Base-by-base conservation (phyloP, 2,888 invertebrate genomes). In the Bimastos eiseni region DNA sequence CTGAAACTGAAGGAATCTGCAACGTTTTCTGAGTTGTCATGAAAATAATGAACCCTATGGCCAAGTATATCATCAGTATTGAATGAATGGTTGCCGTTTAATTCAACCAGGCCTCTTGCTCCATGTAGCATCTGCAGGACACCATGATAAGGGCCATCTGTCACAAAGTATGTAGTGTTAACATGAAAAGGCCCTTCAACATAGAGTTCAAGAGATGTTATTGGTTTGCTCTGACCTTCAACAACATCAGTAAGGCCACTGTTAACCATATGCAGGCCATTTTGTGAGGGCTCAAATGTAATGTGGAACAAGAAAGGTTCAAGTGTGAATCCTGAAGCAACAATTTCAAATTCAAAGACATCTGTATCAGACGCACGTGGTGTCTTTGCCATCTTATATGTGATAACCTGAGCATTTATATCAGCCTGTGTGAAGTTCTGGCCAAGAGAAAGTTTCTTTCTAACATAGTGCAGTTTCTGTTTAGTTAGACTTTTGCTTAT, bases 11-110 rank as follows among this genome's bases (percentile, higher is more conserved):
- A 95, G 5, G 94, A 94, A 93, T 96, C 96, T n/a, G 97, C 49
- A 95, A 96, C 96, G 83, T 97, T 97, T 95, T 99, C 99, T 0
- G 98, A 97, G 94, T 98, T 98, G 94, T 99, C 99, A 94, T 99
- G 99, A 34, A 97, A 96, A 94, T 99, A 99, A 93, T 97, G 97
- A 17, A 99, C 96, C 92, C 96, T 96, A 92, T 97, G 97, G 0
- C 97, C 96, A 92, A 96, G 96, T 41, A 98, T 95, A 93, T 98
- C 97, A 83, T 96, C 96, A 83, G 97, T 96, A 0, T 97, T 97
- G 94, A 98, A 98, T 92, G 84, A 33, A 34, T 11, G 13, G 84
- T 36, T 36, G 91, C 93, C 93, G 24, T 92, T 89, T 8, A 93
- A 91, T 21, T 92, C 84, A 6, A 93, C 92, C 17, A 55, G 24